These are phyloP conservation scores for Tenthredo scrophulariae DNA, from an alignment of 2,888 invertebrate genomes.

Conservation along the genomic window DNA sequence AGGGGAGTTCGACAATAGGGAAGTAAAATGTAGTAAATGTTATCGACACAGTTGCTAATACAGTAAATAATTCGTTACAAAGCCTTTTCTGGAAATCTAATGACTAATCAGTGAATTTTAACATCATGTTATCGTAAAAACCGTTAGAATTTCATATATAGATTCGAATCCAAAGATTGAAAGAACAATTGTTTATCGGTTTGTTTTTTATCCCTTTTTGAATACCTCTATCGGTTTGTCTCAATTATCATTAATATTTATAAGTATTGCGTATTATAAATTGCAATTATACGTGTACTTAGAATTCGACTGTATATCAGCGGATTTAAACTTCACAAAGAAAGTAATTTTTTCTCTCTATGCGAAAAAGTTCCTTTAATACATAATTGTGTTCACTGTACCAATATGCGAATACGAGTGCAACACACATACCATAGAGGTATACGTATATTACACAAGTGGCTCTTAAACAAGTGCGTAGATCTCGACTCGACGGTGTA, in stretches of 20 bases:
- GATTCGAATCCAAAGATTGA: background rate
- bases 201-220: background rate
- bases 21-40: too few species aligned
- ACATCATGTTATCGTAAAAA: background rate
- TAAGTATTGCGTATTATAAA: background rate
- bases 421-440: background rate
- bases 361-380: background rate
- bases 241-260: background rate
- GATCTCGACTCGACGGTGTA: background rate
- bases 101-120: too few species aligned
- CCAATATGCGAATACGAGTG: slow-evolving; percentile 4
- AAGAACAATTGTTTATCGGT: background rate
- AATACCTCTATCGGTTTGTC: background rate
- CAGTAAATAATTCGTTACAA: too few species aligned
- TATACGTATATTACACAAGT: background rate
- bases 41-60: too few species aligned
- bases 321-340: background rate
- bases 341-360: background rate
- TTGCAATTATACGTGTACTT: background rate
- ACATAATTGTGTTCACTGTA: background rate
- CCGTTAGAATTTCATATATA: background rate
- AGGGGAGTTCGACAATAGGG: too few species aligned
- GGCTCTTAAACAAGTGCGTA: background rate
- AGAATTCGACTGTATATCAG: background rate
- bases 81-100: too few species aligned